Evolutionary conservation across 2,113 vertebrate species (phyloP).

Genomic region (Halcyon senegalensis): DNA sequence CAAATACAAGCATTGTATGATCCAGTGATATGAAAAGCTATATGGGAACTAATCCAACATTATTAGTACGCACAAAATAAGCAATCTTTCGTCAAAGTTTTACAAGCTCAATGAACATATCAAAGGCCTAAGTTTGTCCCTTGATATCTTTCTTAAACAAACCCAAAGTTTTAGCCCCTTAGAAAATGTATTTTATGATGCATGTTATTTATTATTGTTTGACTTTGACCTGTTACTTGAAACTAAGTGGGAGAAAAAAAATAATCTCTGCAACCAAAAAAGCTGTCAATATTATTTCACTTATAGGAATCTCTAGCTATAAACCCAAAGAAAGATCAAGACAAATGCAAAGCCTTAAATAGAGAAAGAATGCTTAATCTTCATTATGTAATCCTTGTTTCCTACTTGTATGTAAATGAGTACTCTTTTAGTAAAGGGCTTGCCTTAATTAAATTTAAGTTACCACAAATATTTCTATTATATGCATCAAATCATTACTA

Average conservation of each 20-base stretch:
- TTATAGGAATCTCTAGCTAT: background rate
- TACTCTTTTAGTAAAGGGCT: background rate
- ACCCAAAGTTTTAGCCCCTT: background rate
- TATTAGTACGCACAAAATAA: conserved; percentile 18
- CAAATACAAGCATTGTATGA: conserved; percentile 11
- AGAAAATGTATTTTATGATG: background rate
- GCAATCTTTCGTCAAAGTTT: conserved; percentile 1
- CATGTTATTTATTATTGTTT: conserved; percentile 31
- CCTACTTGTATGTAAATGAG: background rate
- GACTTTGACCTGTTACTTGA: background rate
- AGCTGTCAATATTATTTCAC: background rate
- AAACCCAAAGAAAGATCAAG: background rate
- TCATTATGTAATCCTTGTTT: background rate
- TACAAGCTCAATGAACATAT: conserved; percentile 21
- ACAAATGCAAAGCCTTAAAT: background rate
- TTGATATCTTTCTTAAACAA: conserved; percentile 52
- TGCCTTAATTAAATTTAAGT: background rate
- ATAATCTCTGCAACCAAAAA: background rate
- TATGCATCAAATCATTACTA: background rate
- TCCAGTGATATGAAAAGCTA: conserved; percentile 16
- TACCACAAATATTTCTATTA: background rate
- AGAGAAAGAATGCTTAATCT: background rate
- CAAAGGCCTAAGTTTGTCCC: conserved; percentile 35
- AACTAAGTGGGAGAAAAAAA: background rate
- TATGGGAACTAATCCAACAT: conserved; percentile 46